A percentile compares a stretch with the other conserved stretches of the same genome.
Evolutionary conservation across 2,797 vertebrate genomes (phyloP).

Genomic region (Cossypha dichroa): DNA sequence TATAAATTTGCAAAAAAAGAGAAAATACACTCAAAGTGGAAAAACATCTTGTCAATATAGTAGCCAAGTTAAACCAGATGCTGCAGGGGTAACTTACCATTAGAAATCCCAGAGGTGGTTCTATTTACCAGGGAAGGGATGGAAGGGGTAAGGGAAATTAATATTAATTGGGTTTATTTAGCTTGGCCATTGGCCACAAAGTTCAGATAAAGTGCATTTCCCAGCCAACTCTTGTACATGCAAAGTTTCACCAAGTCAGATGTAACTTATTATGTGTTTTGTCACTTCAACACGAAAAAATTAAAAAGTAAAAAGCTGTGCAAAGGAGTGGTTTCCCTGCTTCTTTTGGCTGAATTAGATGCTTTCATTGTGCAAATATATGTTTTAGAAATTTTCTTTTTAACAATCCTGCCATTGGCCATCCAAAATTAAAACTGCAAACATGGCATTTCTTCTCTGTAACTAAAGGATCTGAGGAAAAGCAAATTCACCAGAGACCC

Average conservation of each 20-base stretch:
- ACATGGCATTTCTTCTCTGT: neutral
- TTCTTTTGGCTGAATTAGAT: slow-evolving; percentile 24
- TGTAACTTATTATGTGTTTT: slow-evolving; percentile 59
- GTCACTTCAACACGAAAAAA: slow-evolving; percentile 21
- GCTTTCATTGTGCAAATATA: slow-evolving; percentile 21
- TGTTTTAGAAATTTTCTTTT: neutral
- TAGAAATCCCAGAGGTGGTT: slow-evolving; percentile 70
- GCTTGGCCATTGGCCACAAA: slow-evolving; percentile 71
- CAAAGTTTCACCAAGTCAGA: slow-evolving; percentile 56
- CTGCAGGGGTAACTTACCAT: slow-evolving; percentile 52
- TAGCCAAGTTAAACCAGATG: slow-evolving; percentile 64
- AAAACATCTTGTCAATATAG: slow-evolving; percentile 18
- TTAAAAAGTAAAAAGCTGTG: neutral
- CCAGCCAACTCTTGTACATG: slow-evolving; percentile 41
- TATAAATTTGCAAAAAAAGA: neutral
- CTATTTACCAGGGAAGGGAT: slow-evolving; percentile 73
- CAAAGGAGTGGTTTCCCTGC: neutral
- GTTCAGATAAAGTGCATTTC: slow-evolving; percentile 77
- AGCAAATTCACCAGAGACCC: neutral
- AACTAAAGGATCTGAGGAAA: neutral
- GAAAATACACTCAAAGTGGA: slow-evolving; percentile 3
- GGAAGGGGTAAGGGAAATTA: slow-evolving; percentile 75
- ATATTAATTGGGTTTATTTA: slow-evolving; percentile 80
- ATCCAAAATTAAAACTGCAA: slow-evolving; percentile 19
- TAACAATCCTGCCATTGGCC: neutral